Percentiles rank a stretch among this genome's conserved stretches.
Conservation (phyloP, 2,113 vertebrate species). For the Trogon surrucura region DNA sequence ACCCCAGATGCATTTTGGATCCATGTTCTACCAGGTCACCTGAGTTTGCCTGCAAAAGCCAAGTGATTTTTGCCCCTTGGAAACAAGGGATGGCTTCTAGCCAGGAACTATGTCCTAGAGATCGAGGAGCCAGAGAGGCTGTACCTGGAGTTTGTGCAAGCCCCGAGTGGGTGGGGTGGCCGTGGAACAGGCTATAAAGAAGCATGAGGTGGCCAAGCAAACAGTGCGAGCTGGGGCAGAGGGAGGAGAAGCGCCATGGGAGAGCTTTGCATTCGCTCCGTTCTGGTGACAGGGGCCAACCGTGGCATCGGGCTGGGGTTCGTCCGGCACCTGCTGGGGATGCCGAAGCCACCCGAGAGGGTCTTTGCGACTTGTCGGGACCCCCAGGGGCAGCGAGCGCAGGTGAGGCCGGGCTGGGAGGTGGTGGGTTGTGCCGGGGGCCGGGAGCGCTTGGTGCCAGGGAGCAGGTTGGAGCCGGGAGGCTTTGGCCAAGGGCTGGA, state of each 20-base stretch:
- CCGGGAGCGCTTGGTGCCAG: too few relatives aligned
- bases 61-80: background rate
- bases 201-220: background rate
- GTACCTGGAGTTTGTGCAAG: background rate
- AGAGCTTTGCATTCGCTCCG: background rate
- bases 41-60: background rate
- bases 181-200: fast-evolving
- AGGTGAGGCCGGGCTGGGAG: too few relatives aligned
- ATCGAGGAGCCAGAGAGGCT: background rate
- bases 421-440: too few relatives aligned
- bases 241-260: background rate
- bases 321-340: too few relatives aligned
- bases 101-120: background rate
- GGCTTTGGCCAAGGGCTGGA: too few relatives aligned
- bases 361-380: too few relatives aligned
- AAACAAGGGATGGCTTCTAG: fast-evolving
- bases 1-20: too few relatives aligned
- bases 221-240: fast-evolving
- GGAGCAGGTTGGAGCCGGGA: too few relatives aligned
- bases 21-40: background rate
- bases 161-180: background rate
- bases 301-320: background rate
- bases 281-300: slow-evolving; percentile 67
- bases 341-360: too few relatives aligned
- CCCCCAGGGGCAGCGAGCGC: too few relatives aligned